These are phyloP conservation scores for Emmelina monodactyla DNA, from an alignment of 2,888 invertebrate species.

Conservation along the genomic window DNA sequence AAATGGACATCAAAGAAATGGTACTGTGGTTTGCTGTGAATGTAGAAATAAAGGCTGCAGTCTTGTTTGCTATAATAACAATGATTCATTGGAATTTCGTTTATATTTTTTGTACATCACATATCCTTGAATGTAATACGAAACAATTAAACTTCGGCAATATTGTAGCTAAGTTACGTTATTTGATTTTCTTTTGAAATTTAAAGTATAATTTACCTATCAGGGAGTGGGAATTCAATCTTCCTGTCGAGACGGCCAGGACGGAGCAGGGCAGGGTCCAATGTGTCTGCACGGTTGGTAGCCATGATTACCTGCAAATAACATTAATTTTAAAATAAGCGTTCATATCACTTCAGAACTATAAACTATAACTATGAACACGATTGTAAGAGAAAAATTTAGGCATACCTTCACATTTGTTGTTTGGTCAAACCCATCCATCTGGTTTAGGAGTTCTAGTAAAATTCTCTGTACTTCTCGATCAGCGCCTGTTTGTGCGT, in stretches of 20 bases:
- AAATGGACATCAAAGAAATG: too few species aligned
- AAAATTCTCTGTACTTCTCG: constrained; percentile 98
- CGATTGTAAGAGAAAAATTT: not conserved
- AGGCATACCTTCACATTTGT: constrained; percentile 94
- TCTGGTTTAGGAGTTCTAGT: constrained; percentile 96
- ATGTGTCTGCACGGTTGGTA: constrained; percentile 95
- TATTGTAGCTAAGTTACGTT: too few species aligned
- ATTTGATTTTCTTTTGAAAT: too few species aligned
- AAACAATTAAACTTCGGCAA: too few species aligned
- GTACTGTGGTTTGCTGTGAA: too few species aligned
- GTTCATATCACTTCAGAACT: not conserved
- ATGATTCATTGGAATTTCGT: too few species aligned
- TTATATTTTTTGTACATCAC: too few species aligned
- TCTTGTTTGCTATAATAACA: too few species aligned
- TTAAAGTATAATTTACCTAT: constrained; percentile 69
- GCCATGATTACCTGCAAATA: constrained; percentile 80
- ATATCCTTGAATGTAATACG: too few species aligned
- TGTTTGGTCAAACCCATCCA: constrained; percentile 99
- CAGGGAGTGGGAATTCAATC: constrained; percentile 98
- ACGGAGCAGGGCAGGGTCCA: constrained; percentile 95
- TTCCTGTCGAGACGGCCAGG: constrained; percentile 97
- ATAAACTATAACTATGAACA: not conserved
- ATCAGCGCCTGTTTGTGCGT: constrained; percentile 98
- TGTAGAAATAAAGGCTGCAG: too few species aligned
- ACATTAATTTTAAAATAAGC: not conserved